Evolutionary conservation across 2,113 vertebrate genomes (phyloP), one percentile per base, ranked within the genome.

Genomic region (Pipra filicauda): DNA sequence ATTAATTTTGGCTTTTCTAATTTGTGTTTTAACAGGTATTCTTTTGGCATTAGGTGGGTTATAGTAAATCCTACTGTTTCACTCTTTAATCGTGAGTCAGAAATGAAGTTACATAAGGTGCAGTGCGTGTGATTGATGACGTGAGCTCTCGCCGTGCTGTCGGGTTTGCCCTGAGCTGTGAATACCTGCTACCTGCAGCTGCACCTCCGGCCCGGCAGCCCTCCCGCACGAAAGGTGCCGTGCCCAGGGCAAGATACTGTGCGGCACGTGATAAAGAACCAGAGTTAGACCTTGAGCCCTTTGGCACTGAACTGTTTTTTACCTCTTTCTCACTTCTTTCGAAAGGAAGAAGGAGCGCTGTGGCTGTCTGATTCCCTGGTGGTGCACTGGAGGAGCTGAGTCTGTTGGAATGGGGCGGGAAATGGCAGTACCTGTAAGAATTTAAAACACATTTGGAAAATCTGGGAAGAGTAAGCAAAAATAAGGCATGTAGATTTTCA

Each of bases 61-160:
- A 12, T 49, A 65, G 75, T 66, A 59, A 86, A 74, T 39, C 17
- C 17, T 91, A 5, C 59, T 44, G 30, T 59, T 89, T 37, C 15
- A 69, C 11, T 81, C 39, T 51, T 67, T 64, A 74, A 52, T 55
- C 1, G 1, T 80, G 66, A 83, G 61, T 91, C 81, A 88, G 71
- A 91, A 81, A 37, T 39, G 12, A 83, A 79, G 43, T 91, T 84
- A 58, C 8, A 3, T 81, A 62, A 78, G 39, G 33, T 55, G 44
- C 52, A 66, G 41, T 28, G 37, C 2, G 0, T 62, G 64, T 52
- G 43, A 27, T 15, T 13, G 78, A 22, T 55, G 43, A n/a, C n/a
- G 31, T 24, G 44, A 86, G 5, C 35, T 55, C 23, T 61, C 0
- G 0, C 41, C 0, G 0, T 41, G 41, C 44, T 1, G 4, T 23